Conservation (phyloP, 2,113 vertebrate species). For the Romanogobio albipinnatus region DNA sequence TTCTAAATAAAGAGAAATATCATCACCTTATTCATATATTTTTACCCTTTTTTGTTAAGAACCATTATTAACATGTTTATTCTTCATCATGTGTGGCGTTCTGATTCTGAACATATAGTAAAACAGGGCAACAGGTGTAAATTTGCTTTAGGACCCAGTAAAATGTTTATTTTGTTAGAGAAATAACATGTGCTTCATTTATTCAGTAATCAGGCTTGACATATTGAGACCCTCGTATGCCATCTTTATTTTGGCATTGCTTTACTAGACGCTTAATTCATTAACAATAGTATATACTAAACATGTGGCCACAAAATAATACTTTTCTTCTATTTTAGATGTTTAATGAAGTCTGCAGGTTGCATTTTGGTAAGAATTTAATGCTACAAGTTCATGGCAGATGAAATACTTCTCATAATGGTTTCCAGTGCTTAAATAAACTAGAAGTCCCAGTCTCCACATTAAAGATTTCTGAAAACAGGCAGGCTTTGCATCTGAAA, state of each 20-base stretch:
- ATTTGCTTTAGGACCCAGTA: constrained; percentile 44
- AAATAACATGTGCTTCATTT: constrained; percentile 31
- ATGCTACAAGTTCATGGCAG: constrained; percentile 32
- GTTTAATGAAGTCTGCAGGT: neutral
- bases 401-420: neutral
- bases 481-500: neutral
- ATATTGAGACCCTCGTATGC: neutral
- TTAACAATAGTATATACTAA: neutral
- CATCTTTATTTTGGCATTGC: neutral
- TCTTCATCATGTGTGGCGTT: constrained; percentile 71
- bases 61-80: constrained; percentile 70
- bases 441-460: neutral
- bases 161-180: neutral
- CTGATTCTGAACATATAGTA: constrained; percentile 72
- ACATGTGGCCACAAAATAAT: neutral
- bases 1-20: constrained; percentile 83
- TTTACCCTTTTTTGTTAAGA: constrained; percentile 61
- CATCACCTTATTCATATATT: constrained; percentile 76
- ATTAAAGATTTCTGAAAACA: constrained; percentile 6
- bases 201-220: neutral
- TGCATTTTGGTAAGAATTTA: constrained; percentile 14
- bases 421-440: constrained; percentile 25
- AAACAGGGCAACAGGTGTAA: constrained; percentile 78
- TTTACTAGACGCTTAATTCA: neutral
- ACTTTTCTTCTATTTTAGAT: neutral